Evolutionary conservation across 2,797 vertebrate genomes (phyloP).

Genomic region (Sebastes cheni): DNA sequence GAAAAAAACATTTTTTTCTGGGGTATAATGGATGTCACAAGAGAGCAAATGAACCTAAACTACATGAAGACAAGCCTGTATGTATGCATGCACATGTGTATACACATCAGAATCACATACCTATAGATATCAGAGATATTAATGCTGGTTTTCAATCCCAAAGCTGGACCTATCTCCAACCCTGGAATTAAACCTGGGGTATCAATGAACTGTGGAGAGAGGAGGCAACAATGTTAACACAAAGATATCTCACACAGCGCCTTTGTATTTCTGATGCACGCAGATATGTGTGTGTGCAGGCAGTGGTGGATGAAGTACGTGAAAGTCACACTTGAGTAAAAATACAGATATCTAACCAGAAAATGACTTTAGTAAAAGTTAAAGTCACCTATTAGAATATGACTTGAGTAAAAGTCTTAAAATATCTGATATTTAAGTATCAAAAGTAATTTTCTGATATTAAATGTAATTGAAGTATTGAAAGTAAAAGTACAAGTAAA

Average conservation of each 20-base stretch:
- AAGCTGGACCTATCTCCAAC: conserved; percentile 53
- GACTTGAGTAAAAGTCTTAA: too few relatives aligned
- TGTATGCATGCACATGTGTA: not conserved
- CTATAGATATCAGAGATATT: conserved; percentile 79
- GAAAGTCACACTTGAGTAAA: too few relatives aligned
- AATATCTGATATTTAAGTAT: too few relatives aligned
- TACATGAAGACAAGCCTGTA: not conserved
- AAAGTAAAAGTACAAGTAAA: too few relatives aligned
- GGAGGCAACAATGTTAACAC: not conserved
- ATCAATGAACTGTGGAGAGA: conserved; percentile 81
- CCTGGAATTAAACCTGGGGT: conserved; percentile 70
- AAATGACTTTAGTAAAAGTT: too few relatives aligned
- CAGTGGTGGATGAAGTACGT: too few relatives aligned
- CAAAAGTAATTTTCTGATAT: too few relatives aligned
- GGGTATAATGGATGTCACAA: not conserved
- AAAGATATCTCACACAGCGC: not conserved
- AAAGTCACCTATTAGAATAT: too few relatives aligned
- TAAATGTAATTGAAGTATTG: too few relatives aligned
- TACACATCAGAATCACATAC: conserved; percentile 65
- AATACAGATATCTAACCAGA: too few relatives aligned
- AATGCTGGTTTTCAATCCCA: conserved; percentile 68
- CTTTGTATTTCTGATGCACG: not conserved
- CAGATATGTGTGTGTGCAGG: too few relatives aligned
- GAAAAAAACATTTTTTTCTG: not conserved
- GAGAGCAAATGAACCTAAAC: not conserved